These are phyloP conservation scores for Lepisosteus osseus DNA, from an alignment of 2,113 vertebrate genomes.

Conservation along the genomic window DNA sequence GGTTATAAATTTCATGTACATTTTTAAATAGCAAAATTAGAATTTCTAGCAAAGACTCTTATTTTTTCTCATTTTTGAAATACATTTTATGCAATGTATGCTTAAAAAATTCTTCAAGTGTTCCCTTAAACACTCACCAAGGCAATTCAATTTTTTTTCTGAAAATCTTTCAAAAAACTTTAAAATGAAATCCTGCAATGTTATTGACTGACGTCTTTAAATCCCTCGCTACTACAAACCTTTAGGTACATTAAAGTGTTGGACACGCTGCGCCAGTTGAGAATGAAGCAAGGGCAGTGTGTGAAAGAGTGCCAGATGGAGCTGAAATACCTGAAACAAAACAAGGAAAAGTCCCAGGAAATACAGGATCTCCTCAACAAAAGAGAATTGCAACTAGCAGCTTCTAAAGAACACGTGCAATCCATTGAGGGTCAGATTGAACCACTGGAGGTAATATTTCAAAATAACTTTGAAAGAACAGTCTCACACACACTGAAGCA, in stretches of 20 bases:
- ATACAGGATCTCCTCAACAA: slow-evolving; percentile 72
- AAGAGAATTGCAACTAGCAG: slow-evolving; percentile 80
- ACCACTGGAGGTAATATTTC: slow-evolving; percentile 78
- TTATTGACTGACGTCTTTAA: neutral
- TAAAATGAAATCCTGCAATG: neutral
- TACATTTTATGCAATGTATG: no score
- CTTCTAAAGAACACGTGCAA: slow-evolving; percentile 81
- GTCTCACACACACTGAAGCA: no score
- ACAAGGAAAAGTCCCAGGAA: slow-evolving; percentile 90
- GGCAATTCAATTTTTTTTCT: no score
- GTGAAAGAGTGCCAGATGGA: slow-evolving; percentile 85
- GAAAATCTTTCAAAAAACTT: no score
- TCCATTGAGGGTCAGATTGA: slow-evolving; percentile 82
- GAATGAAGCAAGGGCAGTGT: slow-evolving; percentile 70
- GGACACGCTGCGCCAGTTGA: slow-evolving; percentile 84
- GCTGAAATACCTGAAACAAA: slow-evolving; percentile 87
- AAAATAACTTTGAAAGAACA: no score
- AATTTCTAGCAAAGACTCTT: neutral
- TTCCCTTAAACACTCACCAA: no score
- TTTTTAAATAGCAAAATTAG: no score
- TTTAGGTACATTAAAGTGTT: slow-evolving; percentile 94
- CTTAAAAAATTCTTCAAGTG: no score
- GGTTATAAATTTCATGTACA: no score
- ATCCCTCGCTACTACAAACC: neutral
- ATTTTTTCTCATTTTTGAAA: neutral